Percentiles rank a stretch among this genome's conserved stretches.
phyloP scores from a whole-genome alignment of 2,888 invertebrate species.

The Drosophila pseudotalamancana region DNA sequence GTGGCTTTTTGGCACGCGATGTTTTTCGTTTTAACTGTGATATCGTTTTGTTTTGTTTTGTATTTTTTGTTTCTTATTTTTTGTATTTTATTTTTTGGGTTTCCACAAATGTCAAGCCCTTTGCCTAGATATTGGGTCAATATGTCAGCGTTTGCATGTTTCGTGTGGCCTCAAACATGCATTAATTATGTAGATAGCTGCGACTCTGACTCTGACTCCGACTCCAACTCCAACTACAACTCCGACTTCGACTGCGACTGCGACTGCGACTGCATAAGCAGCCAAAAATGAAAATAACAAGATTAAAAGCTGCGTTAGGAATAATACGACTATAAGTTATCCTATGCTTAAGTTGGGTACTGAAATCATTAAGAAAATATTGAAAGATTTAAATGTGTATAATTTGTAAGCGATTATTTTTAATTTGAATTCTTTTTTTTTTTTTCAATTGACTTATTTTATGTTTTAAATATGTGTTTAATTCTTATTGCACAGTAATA shows the following conservation, averaged over 20 bases:
- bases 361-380: too few species aligned
- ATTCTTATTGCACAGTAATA: too few species aligned
- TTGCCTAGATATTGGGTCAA: constrained; percentile 80
- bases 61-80: constrained; percentile 25
- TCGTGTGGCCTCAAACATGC: constrained; percentile 76
- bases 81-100: too few species aligned
- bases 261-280: constrained; percentile 33
- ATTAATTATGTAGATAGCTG: constrained; percentile 73
- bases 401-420: too few species aligned
- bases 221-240: constrained; percentile 20
- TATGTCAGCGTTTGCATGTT: constrained; percentile 79
- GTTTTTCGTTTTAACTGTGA: constrained; percentile 57
- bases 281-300: constrained; percentile 20
- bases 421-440: too few species aligned
- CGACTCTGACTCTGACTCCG: constrained; percentile 27
- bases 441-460: too few species aligned
- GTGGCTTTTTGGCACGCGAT: constrained; percentile 79
- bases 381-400: background rate
- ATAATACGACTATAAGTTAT: background rate
- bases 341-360: background rate
- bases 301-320: background rate
- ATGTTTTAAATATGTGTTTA: too few species aligned
- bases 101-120: constrained; percentile 78
- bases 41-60: constrained; percentile 58
- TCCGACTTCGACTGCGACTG: constrained; percentile 9